Percentiles rank a stretch among this genome's conserved stretches.
Evolutionary conservation across 2,888 invertebrate genomes (phyloP).

Genomic region (Macropis europaea): DNA sequence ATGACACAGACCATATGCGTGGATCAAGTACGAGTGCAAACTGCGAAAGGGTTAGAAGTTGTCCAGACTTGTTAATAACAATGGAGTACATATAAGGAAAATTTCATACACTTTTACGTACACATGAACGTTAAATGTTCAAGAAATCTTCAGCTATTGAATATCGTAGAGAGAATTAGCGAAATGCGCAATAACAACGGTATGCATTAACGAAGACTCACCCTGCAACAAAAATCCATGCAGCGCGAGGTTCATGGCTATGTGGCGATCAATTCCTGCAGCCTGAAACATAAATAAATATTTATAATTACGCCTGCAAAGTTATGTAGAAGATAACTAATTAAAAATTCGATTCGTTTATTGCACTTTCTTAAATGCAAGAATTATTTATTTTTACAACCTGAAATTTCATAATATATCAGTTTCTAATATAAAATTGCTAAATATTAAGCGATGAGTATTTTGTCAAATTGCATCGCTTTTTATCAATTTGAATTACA

Average conservation of each 20-base stretch:
- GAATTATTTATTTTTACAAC: no score
- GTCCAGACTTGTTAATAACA: neutral
- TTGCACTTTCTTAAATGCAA: no score
- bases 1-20: slow-evolving; percentile 1
- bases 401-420: no score
- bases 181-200: neutral
- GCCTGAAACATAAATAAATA: slow-evolving; percentile 65
- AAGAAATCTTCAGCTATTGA: no score
- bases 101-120: neutral
- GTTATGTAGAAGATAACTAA: neutral
- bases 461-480: no score
- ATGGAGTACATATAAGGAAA: neutral
- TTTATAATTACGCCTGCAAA: neutral
- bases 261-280: slow-evolving; percentile 68
- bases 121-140: no score
- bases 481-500: no score
- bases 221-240: slow-evolving; percentile 79
- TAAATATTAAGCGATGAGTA: no score
- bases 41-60: neutral
- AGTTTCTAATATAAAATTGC: no score
- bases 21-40: neutral
- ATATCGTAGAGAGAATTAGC: neutral
- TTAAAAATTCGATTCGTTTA: neutral
- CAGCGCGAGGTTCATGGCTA: slow-evolving; percentile 80
- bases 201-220: slow-evolving; percentile 56